These are phyloP conservation scores for Protophormia terraenovae DNA, from an alignment of 2,888 invertebrate species.

Conservation along the genomic window DNA sequence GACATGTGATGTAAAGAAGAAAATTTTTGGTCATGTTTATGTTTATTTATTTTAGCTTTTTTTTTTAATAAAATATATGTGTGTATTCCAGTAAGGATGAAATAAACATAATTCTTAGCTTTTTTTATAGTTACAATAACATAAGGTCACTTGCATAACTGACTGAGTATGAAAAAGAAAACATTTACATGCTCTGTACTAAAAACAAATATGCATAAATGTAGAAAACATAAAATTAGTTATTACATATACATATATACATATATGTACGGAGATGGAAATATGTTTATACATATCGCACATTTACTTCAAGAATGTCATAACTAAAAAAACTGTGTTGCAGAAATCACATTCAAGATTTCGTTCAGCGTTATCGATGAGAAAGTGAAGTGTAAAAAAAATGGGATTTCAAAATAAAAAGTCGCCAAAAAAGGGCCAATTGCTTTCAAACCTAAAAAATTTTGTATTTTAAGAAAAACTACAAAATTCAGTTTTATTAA, in stretches of 20 bases:
- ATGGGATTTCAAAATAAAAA: no score
- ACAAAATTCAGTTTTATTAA: no score
- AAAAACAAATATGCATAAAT: not conserved
- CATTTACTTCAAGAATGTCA: no score
- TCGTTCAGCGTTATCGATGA: no score
- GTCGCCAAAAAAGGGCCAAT: no score
- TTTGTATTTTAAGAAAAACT: no score
- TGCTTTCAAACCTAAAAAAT: no score
- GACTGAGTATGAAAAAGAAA: not conserved
- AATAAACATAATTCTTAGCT: constrained; percentile 12
- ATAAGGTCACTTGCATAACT: constrained; percentile 46
- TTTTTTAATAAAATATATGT: not conserved
- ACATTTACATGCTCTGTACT: not conserved
- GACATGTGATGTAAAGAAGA: constrained; percentile 43
- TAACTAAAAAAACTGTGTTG: no score
- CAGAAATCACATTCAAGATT: no score
- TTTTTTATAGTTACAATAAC: constrained; percentile 27
- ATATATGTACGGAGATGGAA: no score
- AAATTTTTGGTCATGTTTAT: constrained; percentile 3
- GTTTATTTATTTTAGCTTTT: not conserved
- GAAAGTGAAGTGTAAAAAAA: no score
- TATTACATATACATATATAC: not conserved
- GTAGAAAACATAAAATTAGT: not conserved
- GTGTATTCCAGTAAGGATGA: constrained; percentile 6
- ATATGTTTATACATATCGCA: no score